Base-by-base conservation (phyloP, 2,888 invertebrate species). In the Cancer borealis region DNA sequence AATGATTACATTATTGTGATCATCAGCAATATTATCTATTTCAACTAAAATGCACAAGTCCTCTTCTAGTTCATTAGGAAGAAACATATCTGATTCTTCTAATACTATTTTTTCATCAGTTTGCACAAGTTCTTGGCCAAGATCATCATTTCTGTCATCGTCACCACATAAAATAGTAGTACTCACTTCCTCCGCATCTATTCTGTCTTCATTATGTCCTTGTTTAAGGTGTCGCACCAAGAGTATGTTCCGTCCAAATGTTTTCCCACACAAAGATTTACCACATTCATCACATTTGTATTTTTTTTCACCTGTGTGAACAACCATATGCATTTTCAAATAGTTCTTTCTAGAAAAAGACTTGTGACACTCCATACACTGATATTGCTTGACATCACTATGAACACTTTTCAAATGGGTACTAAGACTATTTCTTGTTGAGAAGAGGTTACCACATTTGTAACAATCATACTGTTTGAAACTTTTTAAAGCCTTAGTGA, bases 251-350 rank as follows among this genome's bases (percentile, higher is more conserved):
- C 84, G 39, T n/a, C 84, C 84, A 49, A 91, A 91, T 49, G 73
- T 46, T 66, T 45, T 73, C 5, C 73, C 91, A 73, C 91, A 91
- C 3, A 91, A 91, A 10, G 4, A 30, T 73, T 91, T 91, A n/a
- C 89, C 93, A 73, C 93, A 93, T 89, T 88, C 88, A 8, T 93
- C 93, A 93, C 93, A 93, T 45, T 93, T 93, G 66, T 46, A 93
- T 66, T 45, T 89, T 49, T 45, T 88, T 21, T 93, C 93, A 30
- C 89, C 89, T 26, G 93, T 93, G 73, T 93, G 93, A 30, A 93
- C 93, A 39, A 93, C 93, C 93, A 93, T 93, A 89, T 93, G 93
- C 6, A 60, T 66, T 54, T 47, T 47, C 12, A 93, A 46, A 30
- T 93, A 93, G 2, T 46, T 88, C 46, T 93, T 93, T 47, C 88